phyloP scores from a whole-genome alignment of 2,888 invertebrate species.

The Eurytoma adleriae region DNA sequence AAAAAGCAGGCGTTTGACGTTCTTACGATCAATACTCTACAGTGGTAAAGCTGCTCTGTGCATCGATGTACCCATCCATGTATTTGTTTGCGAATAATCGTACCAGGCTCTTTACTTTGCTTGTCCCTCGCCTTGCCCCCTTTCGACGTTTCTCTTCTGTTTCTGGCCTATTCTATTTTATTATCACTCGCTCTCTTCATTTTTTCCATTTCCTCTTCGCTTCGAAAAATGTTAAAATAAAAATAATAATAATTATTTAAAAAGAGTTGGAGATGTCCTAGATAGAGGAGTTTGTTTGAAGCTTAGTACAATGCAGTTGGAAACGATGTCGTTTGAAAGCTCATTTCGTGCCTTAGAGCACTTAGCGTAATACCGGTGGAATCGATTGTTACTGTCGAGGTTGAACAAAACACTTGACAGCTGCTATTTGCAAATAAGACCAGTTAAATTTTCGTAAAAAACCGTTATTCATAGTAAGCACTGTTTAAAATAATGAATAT shows the following conservation, averaged over 20 bases:
- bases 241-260: too few species aligned
- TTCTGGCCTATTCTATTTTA: too few species aligned
- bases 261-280: background rate
- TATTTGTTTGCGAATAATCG: constrained; percentile 26
- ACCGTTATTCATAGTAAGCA: constrained; percentile 1
- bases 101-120: constrained; percentile 33
- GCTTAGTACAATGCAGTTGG: constrained; percentile 12
- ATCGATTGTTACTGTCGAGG: constrained; percentile 28
- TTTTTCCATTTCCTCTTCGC: background rate
- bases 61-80: background rate
- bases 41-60: too few species aligned
- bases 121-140: too few species aligned
- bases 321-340: constrained; percentile 29
- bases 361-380: constrained; percentile 20
- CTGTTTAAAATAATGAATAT: too few species aligned
- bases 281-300: constrained; percentile 16
- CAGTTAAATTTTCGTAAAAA: constrained; percentile 3
- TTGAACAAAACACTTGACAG: constrained; percentile 13
- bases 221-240: constrained; percentile 9
- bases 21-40: too few species aligned
- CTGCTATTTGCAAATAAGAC: constrained; percentile 3
- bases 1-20: too few species aligned
- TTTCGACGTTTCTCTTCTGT: too few species aligned
- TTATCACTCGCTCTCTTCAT: constrained; percentile 27
- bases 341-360: constrained; percentile 32